Base-by-base conservation (phyloP, 2,888 invertebrate species). In the Hirtodrosophila cameraria region DNA sequence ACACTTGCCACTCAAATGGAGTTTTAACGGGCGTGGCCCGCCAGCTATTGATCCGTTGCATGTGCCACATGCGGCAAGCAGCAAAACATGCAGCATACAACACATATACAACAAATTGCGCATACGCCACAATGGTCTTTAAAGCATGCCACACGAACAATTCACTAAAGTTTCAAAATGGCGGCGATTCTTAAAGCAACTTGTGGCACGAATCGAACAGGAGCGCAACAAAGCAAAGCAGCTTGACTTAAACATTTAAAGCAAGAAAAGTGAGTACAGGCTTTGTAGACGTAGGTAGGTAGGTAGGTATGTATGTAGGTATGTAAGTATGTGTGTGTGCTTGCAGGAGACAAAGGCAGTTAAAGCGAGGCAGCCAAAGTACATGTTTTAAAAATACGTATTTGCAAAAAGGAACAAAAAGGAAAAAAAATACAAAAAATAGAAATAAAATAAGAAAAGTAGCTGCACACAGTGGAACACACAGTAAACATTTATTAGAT, bases 161-260 rank as follows among this genome's bases (percentile, higher is more conserved):
- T n/a, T n/a, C n/a, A 54, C 18, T 38, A 67, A 54, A 48, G n/a
- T 69, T 71, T 49, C 84, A 87, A 88, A 86, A 86, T 85, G 86
- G 84, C 86, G 80, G 71, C 71, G 74, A 59, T 72, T 78, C 83
- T 89, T 89, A 89, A 89, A 89, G 88, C 85, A 86, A 88, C 77
- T 87, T 86, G 87, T 86, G 88, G 89, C 89, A 88, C 80, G 82
- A 68, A 53, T 16, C 64, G 67, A 88, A 75, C 88, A 89, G 89
- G 89, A 74, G 70, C 64, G 9, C 89, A 89, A 89, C 60, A 50
- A 11, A 25, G 15, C 23, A 30, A 12, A 45, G 58, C 5, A 5
- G 8, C 50, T 11, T 27, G 4, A 31, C 27, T 52, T 27, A 30
- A 13, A 41, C 15, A 46, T 13, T 2, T 6, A 23, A 16, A 30